These are phyloP conservation scores for Matsumurasca onukii DNA, from an alignment of 1,140 invertebrate genomes.

Conservation along the genomic window DNA sequence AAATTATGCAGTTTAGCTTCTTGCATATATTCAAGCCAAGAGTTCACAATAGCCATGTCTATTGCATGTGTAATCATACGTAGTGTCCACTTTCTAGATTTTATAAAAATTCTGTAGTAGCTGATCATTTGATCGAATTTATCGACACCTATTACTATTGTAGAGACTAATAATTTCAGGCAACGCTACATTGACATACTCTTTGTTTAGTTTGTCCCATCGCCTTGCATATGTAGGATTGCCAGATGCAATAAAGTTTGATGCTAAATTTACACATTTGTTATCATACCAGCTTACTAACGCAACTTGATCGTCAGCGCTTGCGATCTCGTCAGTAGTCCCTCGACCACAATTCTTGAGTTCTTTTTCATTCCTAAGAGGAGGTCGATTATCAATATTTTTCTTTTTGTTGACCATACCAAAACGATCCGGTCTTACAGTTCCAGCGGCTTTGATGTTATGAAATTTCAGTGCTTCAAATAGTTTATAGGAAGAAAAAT, in stretches of 20 bases:
- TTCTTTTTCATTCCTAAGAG: conserved; percentile 29
- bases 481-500: conserved; percentile 32
- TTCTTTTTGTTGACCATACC: not conserved
- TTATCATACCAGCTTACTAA: conserved; percentile 37
- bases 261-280: conserved; percentile 27
- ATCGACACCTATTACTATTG: conserved; percentile 49
- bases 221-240: conserved; percentile 34
- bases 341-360: conserved; percentile 30
- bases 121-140: conserved; percentile 40
- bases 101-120: conserved; percentile 41
- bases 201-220: conserved; percentile 45
- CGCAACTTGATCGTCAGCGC: conserved; percentile 26
- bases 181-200: conserved; percentile 43
- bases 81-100: conserved; percentile 45
- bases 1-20: conserved; percentile 30
- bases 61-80: conserved; percentile 43
- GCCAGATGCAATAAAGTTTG: conserved; percentile 36
- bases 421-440: conserved; percentile 34
- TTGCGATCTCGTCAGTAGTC: conserved; percentile 16
- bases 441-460: conserved; percentile 32
- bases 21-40: conserved; percentile 43
- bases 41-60: conserved; percentile 41
- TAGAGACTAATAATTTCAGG: conserved; percentile 47
- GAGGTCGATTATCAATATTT: conserved; percentile 21
- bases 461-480: conserved; percentile 19